phyloP scores from a whole-genome alignment of 2,888 invertebrate genomes.

The Chymomyza procnemis region DNA sequence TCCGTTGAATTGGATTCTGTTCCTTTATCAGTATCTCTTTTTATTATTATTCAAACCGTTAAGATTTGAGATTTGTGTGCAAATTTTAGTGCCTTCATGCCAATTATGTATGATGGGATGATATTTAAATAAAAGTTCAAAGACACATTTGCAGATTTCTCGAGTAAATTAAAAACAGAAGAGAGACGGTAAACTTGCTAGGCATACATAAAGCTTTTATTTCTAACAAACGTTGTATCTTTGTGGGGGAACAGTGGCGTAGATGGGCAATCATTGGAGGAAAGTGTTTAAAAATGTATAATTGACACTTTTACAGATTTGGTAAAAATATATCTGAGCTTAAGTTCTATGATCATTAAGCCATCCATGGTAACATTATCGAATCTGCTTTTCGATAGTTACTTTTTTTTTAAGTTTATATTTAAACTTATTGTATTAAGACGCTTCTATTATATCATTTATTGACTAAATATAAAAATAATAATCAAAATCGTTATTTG shows the following conservation, averaged over 20 bases:
- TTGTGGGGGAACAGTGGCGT: background rate
- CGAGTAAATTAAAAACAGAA: background rate
- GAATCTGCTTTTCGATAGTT: too few species aligned
- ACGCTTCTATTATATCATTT: too few species aligned
- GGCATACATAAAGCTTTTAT: background rate
- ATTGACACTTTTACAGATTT: too few species aligned
- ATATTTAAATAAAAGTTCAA: background rate
- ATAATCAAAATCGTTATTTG: too few species aligned
- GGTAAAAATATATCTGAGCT: too few species aligned
- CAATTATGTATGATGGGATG: background rate
- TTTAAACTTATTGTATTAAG: too few species aligned
- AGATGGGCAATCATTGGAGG: too few species aligned
- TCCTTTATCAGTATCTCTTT: conserved; percentile 1
- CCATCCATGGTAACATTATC: too few species aligned
- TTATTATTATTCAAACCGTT: background rate
- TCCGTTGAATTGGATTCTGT: conserved; percentile 48
- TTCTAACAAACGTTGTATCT: background rate
- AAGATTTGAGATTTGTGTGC: background rate
- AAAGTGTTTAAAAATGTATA: too few species aligned
- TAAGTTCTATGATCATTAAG: too few species aligned
- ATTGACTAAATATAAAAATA: too few species aligned
- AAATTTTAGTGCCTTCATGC: background rate
- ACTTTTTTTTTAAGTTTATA: too few species aligned
- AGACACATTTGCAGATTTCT: background rate
- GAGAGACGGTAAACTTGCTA: background rate